These are phyloP conservation scores for Machaerirhynchus nigripectus DNA, from an alignment of 2,113 vertebrate genomes.

Conservation along the genomic window DNA sequence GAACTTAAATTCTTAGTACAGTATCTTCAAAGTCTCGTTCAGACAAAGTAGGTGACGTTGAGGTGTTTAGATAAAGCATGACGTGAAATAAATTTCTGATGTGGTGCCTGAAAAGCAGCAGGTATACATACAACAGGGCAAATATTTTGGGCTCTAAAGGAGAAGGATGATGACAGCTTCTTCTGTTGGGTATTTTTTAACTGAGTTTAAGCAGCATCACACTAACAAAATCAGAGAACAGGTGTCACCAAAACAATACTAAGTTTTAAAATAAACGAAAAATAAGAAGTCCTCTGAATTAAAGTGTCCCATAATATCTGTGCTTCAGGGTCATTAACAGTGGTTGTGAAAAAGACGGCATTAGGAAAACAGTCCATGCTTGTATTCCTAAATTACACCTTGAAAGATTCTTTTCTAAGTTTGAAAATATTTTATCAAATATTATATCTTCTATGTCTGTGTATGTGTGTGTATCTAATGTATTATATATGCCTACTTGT, in stretches of 20 bases:
- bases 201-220: background rate
- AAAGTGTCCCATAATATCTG: background rate
- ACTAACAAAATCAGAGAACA: background rate
- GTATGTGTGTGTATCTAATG: background rate
- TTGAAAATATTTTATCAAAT: background rate
- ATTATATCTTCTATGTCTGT: background rate
- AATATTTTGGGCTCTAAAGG: background rate
- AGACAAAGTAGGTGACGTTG: background rate
- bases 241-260: background rate
- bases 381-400: background rate
- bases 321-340: background rate
- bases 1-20: background rate
- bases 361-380: background rate
- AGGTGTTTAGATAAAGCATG: background rate
- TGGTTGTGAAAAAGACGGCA: fast-evolving
- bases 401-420: background rate
- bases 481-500: background rate
- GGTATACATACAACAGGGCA: background rate
- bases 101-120: background rate
- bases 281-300: background rate
- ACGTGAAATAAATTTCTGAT: background rate
- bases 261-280: background rate
- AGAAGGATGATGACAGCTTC: background rate
- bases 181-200: background rate
- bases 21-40: background rate